phyloP scores from a whole-genome alignment of 2,113 vertebrate species.

The Centropus bengalensis region DNA sequence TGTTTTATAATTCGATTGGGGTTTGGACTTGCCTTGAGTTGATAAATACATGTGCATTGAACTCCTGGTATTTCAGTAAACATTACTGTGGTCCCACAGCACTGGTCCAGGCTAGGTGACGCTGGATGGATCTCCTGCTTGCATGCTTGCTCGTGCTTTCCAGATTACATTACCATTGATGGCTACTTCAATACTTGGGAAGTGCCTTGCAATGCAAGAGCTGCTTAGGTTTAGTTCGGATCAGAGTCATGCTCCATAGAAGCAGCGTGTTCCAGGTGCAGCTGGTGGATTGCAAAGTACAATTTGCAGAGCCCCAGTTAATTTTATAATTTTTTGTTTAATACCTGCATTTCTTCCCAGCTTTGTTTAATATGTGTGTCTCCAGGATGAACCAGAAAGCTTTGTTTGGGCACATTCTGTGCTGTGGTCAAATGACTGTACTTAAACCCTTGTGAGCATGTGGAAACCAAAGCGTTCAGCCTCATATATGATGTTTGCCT shows the following conservation, averaged over 20 bases:
- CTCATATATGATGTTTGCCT: background rate
- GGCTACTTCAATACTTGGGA: background rate
- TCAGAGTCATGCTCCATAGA: background rate
- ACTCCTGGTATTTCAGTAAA: constrained; percentile 14
- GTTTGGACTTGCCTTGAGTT: constrained; percentile 24
- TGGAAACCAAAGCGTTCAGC: background rate
- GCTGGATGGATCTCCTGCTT: background rate
- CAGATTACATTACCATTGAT: background rate
- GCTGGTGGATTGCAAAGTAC: background rate
- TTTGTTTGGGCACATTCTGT: background rate
- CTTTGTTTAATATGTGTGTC: background rate
- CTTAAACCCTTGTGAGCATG: background rate
- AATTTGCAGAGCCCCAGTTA: background rate
- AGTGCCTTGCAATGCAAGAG: background rate
- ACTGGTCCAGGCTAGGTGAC: accelerated
- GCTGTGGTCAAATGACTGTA: background rate
- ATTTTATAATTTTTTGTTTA: background rate
- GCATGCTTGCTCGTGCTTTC: background rate
- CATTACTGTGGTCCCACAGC: background rate
- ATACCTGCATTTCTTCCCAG: background rate
- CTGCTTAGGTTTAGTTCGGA: background rate
- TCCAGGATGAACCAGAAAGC: background rate
- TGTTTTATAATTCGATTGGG: constrained; percentile 32
- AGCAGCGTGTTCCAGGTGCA: background rate
- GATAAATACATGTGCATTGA: background rate